Evolutionary conservation across 2,888 invertebrate species (phyloP), one percentile per base, ranked within the genome.

Genomic region (Drosophila merina): DNA sequence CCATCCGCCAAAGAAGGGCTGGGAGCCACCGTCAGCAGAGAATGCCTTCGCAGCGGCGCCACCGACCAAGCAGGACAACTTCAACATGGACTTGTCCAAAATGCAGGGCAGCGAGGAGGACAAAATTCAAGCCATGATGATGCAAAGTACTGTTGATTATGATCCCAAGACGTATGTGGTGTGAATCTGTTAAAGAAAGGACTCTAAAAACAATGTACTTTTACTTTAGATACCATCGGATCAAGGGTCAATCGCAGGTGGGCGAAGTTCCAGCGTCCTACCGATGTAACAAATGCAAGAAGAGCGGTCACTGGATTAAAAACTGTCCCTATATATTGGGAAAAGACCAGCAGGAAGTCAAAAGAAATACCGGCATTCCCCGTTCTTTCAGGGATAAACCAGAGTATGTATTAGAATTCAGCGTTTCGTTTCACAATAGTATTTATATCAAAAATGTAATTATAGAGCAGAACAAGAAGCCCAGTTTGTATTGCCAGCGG

Each of bases 121-220:
- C 90, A 99, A 99, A 93, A 98, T 99, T 87, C 96, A 96, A 91
- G 98, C 98, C 72, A 98, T 99, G 97, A 98, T 99, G 95, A 95
- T 96, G 74, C 98, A 99, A 91, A 98, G 99, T 31, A 98, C 98
- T 33, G 96, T 96, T 91, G 98, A 98, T 90, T 99, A 99, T 93
- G 98, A 98, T 92, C 97, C 98, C 74, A 96, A 97, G 92, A 98
- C 98, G 98, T 99, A 94, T 95, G 71, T 56, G 40, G 2, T 9
- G 28, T 1, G 0, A 36, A 1, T 4, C 20, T 20, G 20, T 1
- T 0, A 0, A 0, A 1, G 2, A 6, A n/a, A 10, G n/a, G 7
- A 6, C 8, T 0, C 2, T 1, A n/a, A 7, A 42, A 7, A 4
- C 7, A 4, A 28, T 42, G 4, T 4, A n/a, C 1, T 3, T 2